These are phyloP conservation scores for Caenorhabditis imperialis DNA, from an alignment of 2,888 invertebrate genomes.

Conservation along the genomic window DNA sequence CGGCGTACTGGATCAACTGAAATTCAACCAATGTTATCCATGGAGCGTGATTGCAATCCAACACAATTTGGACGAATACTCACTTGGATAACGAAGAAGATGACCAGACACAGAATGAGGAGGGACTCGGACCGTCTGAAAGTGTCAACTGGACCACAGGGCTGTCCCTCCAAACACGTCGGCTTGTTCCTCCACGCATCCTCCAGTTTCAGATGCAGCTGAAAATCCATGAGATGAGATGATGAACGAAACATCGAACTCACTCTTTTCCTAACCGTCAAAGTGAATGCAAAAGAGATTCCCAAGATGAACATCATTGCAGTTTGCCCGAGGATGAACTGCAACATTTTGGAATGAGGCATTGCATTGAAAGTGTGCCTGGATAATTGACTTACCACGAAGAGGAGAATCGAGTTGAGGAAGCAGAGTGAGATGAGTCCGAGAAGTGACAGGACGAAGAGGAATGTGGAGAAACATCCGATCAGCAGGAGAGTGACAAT, in stretches of 20 bases:
- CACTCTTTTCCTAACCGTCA: constrained; percentile 55
- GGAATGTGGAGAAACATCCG: constrained; percentile 39
- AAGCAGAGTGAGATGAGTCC: constrained; percentile 54
- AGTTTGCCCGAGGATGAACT: constrained; percentile 93
- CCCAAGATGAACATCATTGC: constrained; percentile 97
- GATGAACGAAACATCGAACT: no score
- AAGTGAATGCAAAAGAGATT: constrained; percentile 85
- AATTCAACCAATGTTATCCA: not conserved
- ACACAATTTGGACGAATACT: not conserved
- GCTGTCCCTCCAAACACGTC: constrained; percentile 19
- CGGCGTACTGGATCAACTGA: constrained; percentile 42
- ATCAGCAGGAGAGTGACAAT: constrained; percentile 50
- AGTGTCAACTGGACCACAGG: constrained; percentile 37
- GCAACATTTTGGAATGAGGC: constrained; percentile 82
- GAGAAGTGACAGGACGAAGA: constrained; percentile 47
- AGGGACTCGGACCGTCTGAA: constrained; percentile 44
- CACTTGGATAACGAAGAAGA: constrained; percentile 44
- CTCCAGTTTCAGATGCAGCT: constrained; percentile 45
- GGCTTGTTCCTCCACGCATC: constrained; percentile 42
- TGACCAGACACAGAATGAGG: constrained; percentile 34
- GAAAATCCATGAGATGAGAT: no score
- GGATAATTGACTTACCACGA: constrained; percentile 33
- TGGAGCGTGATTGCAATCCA: no score
- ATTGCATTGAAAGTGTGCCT: no score
- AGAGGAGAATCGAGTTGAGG: constrained; percentile 51